These are phyloP conservation scores for Virgularia gustaviana DNA, from an alignment of 92 coral and sea anemone genomes.

Conservation along the genomic window DNA sequence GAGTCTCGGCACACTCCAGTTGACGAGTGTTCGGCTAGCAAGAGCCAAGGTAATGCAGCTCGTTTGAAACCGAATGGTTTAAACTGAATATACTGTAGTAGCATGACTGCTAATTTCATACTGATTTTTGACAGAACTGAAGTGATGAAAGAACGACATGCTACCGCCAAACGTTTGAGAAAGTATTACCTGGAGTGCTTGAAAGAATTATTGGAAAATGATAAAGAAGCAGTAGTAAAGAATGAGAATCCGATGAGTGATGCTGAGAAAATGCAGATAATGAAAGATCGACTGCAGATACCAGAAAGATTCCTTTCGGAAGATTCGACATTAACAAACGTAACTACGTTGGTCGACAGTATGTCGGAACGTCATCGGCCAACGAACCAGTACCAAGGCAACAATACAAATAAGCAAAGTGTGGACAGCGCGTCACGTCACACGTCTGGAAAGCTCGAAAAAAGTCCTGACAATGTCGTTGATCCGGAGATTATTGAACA, in stretches of 20 bases:
- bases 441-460: neutral
- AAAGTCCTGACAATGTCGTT: neutral
- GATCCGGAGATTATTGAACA: neutral
- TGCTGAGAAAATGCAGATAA: constrained; percentile 66
- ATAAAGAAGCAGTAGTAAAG: constrained; percentile 54
- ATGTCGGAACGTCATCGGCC: neutral
- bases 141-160: constrained; percentile 88
- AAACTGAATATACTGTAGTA: neutral
- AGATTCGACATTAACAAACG: constrained; percentile 30
- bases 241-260: constrained; percentile 50
- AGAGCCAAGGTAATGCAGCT: neutral
- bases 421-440: neutral
- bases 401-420: neutral
- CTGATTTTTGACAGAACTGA: constrained; percentile 56
- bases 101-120: neutral
- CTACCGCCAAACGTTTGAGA: constrained; percentile 86
- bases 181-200: constrained; percentile 86
- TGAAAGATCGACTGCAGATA: constrained; percentile 43
- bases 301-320: constrained; percentile 7
- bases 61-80: no score
- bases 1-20: no score
- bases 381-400: neutral
- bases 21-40: no score
- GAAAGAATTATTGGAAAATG: constrained; percentile 87
- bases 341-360: constrained; percentile 7